phyloP scores from a whole-genome alignment of 92 coral and sea anemone genomes.

The Zoanthus gigantus region DNA sequence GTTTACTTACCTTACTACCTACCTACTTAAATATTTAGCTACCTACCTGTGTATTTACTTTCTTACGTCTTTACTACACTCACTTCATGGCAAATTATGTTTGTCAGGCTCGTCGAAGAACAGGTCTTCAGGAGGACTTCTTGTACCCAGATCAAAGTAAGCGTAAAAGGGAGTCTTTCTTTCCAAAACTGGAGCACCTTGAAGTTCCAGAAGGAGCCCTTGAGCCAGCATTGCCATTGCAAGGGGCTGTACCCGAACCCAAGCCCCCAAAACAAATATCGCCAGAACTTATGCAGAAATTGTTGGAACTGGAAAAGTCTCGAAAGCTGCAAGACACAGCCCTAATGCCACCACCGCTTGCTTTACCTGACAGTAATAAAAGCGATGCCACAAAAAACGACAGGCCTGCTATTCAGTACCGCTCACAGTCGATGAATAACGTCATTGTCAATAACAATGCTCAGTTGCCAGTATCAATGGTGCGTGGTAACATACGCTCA shows the following conservation, averaged over 20 bases:
- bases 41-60: too few species aligned
- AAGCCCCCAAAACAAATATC: slow-evolving; percentile 78
- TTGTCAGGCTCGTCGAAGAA: slow-evolving; percentile 91
- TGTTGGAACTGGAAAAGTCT: slow-evolving; percentile 91
- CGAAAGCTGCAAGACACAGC: slow-evolving; percentile 71
- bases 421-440: slow-evolving; percentile 64
- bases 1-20: too few species aligned
- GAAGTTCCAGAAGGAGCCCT: slow-evolving; percentile 65
- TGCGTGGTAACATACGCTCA: slow-evolving; percentile 89
- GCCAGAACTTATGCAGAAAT: slow-evolving; percentile 94
- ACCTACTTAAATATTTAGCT: too few species aligned
- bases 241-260: slow-evolving; percentile 63
- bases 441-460: slow-evolving; percentile 57
- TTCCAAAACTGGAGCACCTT: slow-evolving; percentile 70
- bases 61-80: too few species aligned
- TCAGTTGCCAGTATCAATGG: slow-evolving; percentile 76
- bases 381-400: slow-evolving; percentile 19
- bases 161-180: slow-evolving; percentile 73
- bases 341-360: slow-evolving; percentile 59
- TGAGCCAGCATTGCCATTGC: slow-evolving; percentile 63
- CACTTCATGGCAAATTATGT: not conserved
- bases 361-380: slow-evolving; percentile 37
- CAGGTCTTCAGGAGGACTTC: slow-evolving; percentile 92
- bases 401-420: slow-evolving; percentile 26
- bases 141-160: slow-evolving; percentile 85